phyloP scores from a whole-genome alignment of 2,113 vertebrate species.

The Pseudonaja textilis region DNA sequence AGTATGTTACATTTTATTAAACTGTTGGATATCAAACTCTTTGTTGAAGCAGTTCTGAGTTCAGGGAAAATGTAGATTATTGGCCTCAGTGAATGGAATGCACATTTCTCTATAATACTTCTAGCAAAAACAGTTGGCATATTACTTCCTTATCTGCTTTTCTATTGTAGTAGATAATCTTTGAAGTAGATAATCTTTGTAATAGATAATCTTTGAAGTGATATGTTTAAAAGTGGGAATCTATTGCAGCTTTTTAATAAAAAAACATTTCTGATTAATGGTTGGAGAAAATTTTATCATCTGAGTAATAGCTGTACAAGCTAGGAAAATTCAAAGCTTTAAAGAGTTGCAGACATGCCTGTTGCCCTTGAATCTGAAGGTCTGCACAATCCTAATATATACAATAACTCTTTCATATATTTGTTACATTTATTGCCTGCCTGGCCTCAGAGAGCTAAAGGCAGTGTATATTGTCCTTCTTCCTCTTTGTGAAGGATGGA shows the following conservation, averaged over 20 bases:
- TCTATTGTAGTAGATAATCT: not conserved
- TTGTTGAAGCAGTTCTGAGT: not conserved
- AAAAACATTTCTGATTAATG: not conserved
- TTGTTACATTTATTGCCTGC: not conserved
- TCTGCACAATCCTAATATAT: not conserved
- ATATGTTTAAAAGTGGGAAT: not conserved
- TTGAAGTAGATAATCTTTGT: not conserved
- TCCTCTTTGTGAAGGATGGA: not conserved
- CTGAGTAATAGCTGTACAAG: not conserved
- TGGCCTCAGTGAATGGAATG: not conserved
- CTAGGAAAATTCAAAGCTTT: not conserved
- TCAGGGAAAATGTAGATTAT: not conserved
- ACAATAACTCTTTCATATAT: not conserved
- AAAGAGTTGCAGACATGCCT: not conserved
- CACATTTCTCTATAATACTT: not conserved
- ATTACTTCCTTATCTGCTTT: not conserved
- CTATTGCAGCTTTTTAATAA: not conserved
- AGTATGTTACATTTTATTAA: not conserved
- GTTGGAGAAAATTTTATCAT: not conserved
- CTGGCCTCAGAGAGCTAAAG: not conserved
- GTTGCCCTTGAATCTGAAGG: not conserved
- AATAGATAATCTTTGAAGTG: not conserved
- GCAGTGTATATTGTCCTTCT: not conserved
- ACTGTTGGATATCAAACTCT: not conserved
- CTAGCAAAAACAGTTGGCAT: not conserved